A percentile compares a stretch with the other conserved stretches of the same genome.
phyloP scores from a whole-genome alignment of 2,888 invertebrate species.

The Drosophila merina region DNA sequence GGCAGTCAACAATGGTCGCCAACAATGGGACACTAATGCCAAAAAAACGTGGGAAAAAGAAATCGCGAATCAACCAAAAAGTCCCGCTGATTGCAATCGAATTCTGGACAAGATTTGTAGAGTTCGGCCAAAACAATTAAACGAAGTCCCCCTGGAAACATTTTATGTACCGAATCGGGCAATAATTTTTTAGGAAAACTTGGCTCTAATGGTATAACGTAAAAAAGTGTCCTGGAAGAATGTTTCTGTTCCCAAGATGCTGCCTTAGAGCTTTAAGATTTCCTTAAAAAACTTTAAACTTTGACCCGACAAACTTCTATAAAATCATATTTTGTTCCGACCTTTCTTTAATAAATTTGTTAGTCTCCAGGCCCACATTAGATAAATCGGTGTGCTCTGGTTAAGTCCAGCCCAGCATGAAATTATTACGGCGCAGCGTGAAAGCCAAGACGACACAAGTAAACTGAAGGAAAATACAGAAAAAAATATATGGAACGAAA shows the following conservation, averaged over 20 bases:
- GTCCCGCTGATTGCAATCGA: slow-evolving; percentile 31
- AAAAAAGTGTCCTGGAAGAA: too few relatives aligned
- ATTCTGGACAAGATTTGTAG: slow-evolving; percentile 13
- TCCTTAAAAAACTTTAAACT: not conserved
- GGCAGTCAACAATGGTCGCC: slow-evolving; percentile 18
- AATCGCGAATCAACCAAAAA: slow-evolving; percentile 24
- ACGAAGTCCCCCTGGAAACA: not conserved
- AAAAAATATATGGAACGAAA: slow-evolving; percentile 16
- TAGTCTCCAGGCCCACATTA: slow-evolving; percentile 20
- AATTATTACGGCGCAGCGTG: slow-evolving; percentile 65
- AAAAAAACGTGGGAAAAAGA: not conserved
- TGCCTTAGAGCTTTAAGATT: not conserved
- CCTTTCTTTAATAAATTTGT: slow-evolving; percentile 32
- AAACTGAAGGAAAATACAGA: slow-evolving; percentile 22
- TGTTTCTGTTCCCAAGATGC: too few relatives aligned
- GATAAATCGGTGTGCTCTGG: slow-evolving; percentile 26
- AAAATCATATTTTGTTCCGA: not conserved
- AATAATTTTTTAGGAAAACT: not conserved
- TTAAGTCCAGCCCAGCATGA: slow-evolving; percentile 58
- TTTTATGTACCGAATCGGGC: not conserved
- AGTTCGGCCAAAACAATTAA: slow-evolving; percentile 4
- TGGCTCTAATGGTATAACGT: not conserved
- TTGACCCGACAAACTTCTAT: not conserved
- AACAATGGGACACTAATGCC: slow-evolving; percentile 37
- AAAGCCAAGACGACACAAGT: slow-evolving; percentile 24